phyloP scores from a whole-genome alignment of 2,888 invertebrate genomes.

The Germaria angustata region DNA sequence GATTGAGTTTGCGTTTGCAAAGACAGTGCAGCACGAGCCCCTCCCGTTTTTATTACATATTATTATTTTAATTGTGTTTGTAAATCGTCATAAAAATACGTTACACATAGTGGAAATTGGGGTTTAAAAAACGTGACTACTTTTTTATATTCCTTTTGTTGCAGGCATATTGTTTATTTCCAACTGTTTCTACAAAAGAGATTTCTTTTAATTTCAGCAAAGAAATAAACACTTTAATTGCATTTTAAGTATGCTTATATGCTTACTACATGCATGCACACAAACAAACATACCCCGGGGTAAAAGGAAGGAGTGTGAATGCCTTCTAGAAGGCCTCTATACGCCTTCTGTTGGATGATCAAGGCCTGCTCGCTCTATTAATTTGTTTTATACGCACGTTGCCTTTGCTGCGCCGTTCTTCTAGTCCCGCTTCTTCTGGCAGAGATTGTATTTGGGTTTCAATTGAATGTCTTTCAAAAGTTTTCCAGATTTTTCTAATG shows the following conservation, averaged over 20 bases:
- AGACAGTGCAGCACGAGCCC: conserved; percentile 40
- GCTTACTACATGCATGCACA: too few species aligned
- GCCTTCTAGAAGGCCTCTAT: too few species aligned
- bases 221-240: background rate
- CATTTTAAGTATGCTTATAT: background rate
- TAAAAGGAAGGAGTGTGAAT: too few species aligned
- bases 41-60: conserved; percentile 19
- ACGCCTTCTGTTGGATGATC: too few species aligned
- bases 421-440: too few species aligned
- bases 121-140: conserved; percentile 42
- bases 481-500: too few species aligned
- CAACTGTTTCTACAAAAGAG: background rate
- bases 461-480: too few species aligned
- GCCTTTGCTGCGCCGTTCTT: too few species aligned
- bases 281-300: too few species aligned
- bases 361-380: too few species aligned
- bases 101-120: conserved; percentile 37
- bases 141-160: conserved; percentile 31
- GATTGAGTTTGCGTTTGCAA: background rate
- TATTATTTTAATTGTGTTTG: background rate
- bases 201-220: background rate
- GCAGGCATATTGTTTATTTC: background rate
- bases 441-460: too few species aligned
- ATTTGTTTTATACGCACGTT: too few species aligned
- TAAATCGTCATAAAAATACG: conserved; percentile 6